A percentile compares a stretch with the other conserved stretches of the same genome.
Evolutionary conservation across 2,113 vertebrate species (phyloP).

Genomic region (Lontra canadensis): DNA sequence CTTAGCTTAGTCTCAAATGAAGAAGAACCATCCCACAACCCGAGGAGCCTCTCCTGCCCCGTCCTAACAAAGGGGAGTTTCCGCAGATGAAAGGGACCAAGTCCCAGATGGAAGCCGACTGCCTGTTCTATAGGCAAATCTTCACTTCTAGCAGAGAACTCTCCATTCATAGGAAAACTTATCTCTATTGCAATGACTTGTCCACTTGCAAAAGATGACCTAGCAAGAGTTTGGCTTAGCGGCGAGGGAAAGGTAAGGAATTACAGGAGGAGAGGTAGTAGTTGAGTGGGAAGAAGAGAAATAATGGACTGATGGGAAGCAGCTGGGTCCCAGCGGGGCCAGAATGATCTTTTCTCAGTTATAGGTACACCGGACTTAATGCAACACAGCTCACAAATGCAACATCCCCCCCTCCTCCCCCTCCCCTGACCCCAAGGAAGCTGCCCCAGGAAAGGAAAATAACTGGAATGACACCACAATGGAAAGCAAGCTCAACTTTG

Average conservation of each 20-base stretch:
- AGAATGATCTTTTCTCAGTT: neutral
- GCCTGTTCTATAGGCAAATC: neutral
- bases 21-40: neutral
- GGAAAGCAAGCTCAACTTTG: neutral
- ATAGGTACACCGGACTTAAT: neutral
- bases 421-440: no score
- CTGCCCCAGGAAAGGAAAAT: neutral
- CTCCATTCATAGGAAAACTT: neutral
- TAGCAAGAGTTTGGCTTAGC: neutral
- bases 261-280: neutral
- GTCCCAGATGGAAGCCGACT: neutral
- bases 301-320: neutral
- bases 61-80: neutral
- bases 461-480: no score
- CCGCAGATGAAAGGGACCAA: neutral
- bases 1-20: conserved; percentile 36
- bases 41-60: neutral
- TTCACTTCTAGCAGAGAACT: neutral
- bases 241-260: neutral
- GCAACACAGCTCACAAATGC: no score
- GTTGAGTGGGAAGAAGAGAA: neutral
- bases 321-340: neutral
- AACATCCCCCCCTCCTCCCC: neutral
- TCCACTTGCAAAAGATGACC: neutral
- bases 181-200: neutral